phyloP scores from a whole-genome alignment of 2,888 invertebrate species.

The Matsumyia berberina region DNA sequence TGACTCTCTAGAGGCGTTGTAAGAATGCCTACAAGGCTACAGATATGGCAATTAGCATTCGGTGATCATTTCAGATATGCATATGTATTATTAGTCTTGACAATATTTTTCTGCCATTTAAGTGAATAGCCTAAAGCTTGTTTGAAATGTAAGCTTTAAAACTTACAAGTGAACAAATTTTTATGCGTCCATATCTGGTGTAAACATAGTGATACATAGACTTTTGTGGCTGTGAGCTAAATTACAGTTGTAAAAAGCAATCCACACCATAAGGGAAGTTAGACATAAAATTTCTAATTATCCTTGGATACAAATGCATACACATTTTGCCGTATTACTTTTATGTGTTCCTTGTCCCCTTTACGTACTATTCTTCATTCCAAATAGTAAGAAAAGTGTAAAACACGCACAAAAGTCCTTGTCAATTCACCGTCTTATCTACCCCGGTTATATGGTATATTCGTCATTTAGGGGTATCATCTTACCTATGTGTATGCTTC shows the following conservation, averaged over 20 bases:
- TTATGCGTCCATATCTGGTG: too few relatives aligned
- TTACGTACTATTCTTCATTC: slow-evolving; percentile 21
- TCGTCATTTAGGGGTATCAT: slow-evolving; percentile 19
- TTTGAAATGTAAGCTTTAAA: too few relatives aligned
- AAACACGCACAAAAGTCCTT: not conserved
- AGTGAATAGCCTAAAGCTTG: too few relatives aligned
- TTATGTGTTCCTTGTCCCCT: slow-evolving; percentile 10
- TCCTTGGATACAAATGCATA: not conserved
- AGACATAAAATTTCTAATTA: not conserved
- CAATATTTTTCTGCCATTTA: too few relatives aligned
- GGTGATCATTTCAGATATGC: too few relatives aligned
- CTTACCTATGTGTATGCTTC: not conserved
- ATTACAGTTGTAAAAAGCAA: not conserved
- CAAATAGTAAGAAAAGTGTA: slow-evolving; percentile 17
- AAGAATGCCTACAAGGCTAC: too few relatives aligned
- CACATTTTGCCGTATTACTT: slow-evolving; percentile 10
- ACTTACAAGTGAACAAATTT: too few relatives aligned
- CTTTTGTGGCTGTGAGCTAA: not conserved
- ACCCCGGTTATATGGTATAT: slow-evolving; percentile 10
- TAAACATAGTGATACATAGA: too few relatives aligned
- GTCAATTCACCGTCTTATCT: slow-evolving; percentile 7
- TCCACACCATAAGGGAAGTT: not conserved
- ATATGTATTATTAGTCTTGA: too few relatives aligned
- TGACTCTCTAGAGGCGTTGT: too few relatives aligned
- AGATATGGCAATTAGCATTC: too few relatives aligned